Conservation (phyloP, 2,797 vertebrate species). For the Pempheris klunzingeri region DNA sequence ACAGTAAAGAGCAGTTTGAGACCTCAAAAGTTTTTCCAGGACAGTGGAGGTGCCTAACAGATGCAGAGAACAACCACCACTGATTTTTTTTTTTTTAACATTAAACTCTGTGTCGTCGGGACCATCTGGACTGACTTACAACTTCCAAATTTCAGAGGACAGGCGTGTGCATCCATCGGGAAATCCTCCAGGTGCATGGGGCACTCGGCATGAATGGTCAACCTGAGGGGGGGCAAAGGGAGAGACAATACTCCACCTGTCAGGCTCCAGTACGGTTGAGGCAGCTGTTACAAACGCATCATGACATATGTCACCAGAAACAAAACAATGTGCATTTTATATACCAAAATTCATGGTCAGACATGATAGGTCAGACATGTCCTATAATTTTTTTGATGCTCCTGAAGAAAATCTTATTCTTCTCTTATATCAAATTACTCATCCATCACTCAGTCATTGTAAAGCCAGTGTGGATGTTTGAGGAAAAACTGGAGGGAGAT, state of each 20-base stretch:
- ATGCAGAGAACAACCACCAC: constrained; percentile 39
- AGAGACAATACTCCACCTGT: constrained; percentile 30
- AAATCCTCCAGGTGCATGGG: constrained; percentile 99
- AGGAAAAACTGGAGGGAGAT: constrained; percentile 9
- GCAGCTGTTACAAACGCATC: constrained; percentile 11
- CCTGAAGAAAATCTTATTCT: not conserved
- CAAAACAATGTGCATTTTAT: constrained; percentile 7
- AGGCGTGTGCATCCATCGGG: constrained; percentile 98
- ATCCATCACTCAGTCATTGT: not conserved
- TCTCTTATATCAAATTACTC: not conserved
- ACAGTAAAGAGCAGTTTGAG: constrained; percentile 28
- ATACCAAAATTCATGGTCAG: not conserved
- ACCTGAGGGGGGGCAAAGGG: constrained; percentile 78
- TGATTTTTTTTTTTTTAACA: constrained; percentile 37
- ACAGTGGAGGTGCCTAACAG: constrained; percentile 14
- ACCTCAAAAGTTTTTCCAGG: constrained; percentile 37
- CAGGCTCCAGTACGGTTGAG: constrained; percentile 28
- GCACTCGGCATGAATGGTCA: constrained; percentile 98
- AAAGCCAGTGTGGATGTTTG: constrained; percentile 2
- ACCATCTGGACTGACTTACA: constrained; percentile 87
- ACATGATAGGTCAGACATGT: too few relatives aligned
- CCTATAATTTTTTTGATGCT: not conserved
- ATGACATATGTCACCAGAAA: constrained; percentile 34
- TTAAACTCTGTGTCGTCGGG: constrained; percentile 32
- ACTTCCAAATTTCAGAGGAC: constrained; percentile 98